phyloP scores from a whole-genome alignment of 2,888 invertebrate species.

The Morinoia aosen region DNA sequence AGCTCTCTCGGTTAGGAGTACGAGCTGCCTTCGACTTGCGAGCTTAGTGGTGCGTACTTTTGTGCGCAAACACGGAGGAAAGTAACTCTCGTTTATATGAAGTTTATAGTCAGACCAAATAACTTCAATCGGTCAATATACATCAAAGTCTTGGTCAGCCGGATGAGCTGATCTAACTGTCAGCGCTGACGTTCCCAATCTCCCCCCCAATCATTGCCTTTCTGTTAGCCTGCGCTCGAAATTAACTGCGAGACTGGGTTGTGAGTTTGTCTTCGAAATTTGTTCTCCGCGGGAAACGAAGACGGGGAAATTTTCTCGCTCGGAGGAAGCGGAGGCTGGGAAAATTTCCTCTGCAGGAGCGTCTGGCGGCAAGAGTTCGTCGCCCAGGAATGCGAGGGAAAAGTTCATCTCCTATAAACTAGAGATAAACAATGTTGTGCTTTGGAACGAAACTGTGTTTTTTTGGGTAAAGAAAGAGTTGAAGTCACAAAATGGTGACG shows the following conservation, averaged over 20 bases:
- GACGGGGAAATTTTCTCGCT: not conserved
- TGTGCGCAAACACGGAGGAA: not conserved
- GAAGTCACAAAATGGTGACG: not conserved
- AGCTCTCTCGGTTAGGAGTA: too few relatives aligned
- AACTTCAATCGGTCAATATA: not conserved
- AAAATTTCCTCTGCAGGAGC: not conserved
- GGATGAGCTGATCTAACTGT: conserved; percentile 8
- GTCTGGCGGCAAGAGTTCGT: not conserved
- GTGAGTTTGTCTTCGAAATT: not conserved
- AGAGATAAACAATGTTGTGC: not conserved
- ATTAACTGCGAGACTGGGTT: not conserved
- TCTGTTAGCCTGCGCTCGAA: not conserved
- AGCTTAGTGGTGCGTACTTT: not conserved
- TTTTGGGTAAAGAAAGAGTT: not conserved
- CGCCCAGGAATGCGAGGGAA: not conserved
- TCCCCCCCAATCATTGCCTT: not conserved
- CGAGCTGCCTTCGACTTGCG: too few relatives aligned
- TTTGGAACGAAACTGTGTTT: not conserved
- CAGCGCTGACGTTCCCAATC: not conserved
- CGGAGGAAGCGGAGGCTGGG: not conserved
- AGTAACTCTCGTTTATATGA: not conserved
- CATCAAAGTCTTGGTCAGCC: not conserved
- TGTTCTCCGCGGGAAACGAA: conserved; percentile 15
- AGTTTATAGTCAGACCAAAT: not conserved
- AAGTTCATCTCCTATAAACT: not conserved